Percentiles rank a stretch among this genome's conserved stretches.
Conservation (phyloP, 2,113 vertebrate species). For the Archocentrus centrarchus region DNA sequence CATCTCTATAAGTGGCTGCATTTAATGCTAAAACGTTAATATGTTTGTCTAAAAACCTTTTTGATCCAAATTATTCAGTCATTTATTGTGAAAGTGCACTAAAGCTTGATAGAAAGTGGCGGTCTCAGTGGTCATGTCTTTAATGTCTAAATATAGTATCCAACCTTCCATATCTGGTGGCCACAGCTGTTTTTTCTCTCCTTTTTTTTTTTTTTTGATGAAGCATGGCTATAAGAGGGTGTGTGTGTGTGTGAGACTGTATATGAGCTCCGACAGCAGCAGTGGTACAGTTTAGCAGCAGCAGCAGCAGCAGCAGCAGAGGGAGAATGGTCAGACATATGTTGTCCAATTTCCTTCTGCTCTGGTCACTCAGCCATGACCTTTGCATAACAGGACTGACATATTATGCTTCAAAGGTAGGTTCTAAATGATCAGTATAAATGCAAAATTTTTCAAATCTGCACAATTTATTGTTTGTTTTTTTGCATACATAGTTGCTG, state of each 20-base stretch:
- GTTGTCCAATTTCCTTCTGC: conserved; percentile 59
- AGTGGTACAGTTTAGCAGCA: conserved; percentile 37
- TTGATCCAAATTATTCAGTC: not conserved
- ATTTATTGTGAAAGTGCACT: not conserved
- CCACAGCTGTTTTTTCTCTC: conserved; percentile 63
- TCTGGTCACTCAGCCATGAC: conserved; percentile 55
- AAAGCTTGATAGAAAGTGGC: conserved; percentile 6
- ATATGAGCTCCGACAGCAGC: conserved; percentile 44
- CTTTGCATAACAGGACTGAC: conserved; percentile 25
- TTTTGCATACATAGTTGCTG: not conserved
- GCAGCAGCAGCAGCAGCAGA: conserved; percentile 33
- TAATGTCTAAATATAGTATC: conserved; percentile 67
- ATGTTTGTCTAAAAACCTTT: not conserved
- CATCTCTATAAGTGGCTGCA: not conserved
- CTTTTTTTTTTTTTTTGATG: conserved; percentile 60
- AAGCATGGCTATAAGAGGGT: conserved; percentile 66
- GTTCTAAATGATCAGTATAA: conserved; percentile 15
- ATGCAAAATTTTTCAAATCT: not conserved
- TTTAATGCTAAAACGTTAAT: not conserved
- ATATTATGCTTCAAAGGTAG: conserved; percentile 63
- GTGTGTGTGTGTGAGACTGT: conserved; percentile 30
- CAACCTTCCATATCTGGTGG: conserved; percentile 63
- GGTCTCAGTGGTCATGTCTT: conserved; percentile 18
- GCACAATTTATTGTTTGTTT: not conserved
- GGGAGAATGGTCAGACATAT: conserved; percentile 63